Conservation (phyloP, 2,888 invertebrate genomes). For the Prosapia bicincta region DNA sequence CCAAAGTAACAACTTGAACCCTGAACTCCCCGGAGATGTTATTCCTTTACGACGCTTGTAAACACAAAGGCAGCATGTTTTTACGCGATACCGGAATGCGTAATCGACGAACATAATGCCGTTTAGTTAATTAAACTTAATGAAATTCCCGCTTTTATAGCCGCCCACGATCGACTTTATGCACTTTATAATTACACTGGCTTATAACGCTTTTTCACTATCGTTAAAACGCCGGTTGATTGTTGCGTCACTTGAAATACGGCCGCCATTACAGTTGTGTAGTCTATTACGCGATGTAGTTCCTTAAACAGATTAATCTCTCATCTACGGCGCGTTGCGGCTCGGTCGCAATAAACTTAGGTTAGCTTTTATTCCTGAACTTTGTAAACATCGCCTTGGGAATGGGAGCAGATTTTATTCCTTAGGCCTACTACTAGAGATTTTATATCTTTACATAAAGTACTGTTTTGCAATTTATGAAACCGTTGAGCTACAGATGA, state of each 20-base stretch:
- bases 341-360: not conserved
- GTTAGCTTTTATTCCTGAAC: not conserved
- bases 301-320: not conserved
- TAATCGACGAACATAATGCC: not conserved
- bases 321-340: not conserved
- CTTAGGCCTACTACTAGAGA: too few species aligned
- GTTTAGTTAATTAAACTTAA: not conserved
- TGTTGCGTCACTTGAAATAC: not conserved
- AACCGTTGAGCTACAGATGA: not conserved
- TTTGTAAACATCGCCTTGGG: not conserved
- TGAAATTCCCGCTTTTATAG: not conserved
- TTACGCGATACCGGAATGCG: not conserved
- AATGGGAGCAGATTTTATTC: too few species aligned
- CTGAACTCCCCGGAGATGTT: not conserved
- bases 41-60: not conserved
- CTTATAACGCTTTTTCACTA: constrained; percentile 2
- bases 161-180: not conserved
- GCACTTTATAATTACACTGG: not conserved
- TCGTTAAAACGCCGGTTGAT: not conserved
- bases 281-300: not conserved
- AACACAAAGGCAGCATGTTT: not conserved
- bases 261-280: not conserved
- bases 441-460: not conserved
- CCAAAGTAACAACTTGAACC: not conserved
- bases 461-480: not conserved